Evolutionary conservation across 2,888 invertebrate genomes (phyloP).

Genomic region (Hypselothyrea guttata): DNA sequence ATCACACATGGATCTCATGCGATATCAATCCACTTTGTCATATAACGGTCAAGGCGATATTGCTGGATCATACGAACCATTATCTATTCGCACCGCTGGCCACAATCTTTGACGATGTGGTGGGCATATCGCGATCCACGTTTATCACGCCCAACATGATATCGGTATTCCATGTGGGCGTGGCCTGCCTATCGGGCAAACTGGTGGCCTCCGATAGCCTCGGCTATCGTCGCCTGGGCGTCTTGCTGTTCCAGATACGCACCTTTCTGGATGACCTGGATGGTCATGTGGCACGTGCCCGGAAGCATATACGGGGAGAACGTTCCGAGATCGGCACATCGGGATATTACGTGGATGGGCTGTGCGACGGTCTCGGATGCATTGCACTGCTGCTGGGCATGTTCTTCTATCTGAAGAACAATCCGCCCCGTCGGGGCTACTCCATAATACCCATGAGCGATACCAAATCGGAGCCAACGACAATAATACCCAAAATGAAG

Average conservation of each 20-base stretch:
- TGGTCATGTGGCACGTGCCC: constrained; percentile 91
- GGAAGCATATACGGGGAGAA: constrained; percentile 89
- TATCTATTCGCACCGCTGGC: constrained; percentile 92
- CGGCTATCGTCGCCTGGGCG: constrained; percentile 87
- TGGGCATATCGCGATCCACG: constrained; percentile 85
- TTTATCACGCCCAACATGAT: constrained; percentile 92
- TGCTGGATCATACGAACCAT: constrained; percentile 92
- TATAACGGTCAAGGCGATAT: constrained; percentile 91
- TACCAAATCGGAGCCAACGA: constrained; percentile 82
- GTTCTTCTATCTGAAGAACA: constrained; percentile 87
- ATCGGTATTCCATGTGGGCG: constrained; percentile 89
- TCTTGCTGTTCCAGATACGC: constrained; percentile 90
- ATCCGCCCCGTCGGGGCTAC: constrained; percentile 89
- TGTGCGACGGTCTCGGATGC: constrained; percentile 91
- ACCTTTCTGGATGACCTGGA: constrained; percentile 93
- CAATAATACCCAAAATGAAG: constrained; percentile 86
- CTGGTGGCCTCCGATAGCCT: constrained; percentile 89
- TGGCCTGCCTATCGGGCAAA: constrained; percentile 89
- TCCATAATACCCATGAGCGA: constrained; percentile 85
- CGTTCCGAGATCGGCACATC: constrained; percentile 90
- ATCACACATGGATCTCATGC: constrained; percentile 85
- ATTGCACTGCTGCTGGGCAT: constrained; percentile 88
- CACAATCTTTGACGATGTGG: constrained; percentile 87
- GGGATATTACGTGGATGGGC: constrained; percentile 92
- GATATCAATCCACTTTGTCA: constrained; percentile 89